These are phyloP conservation scores for Saxidomus purpurata DNA, from an alignment of 1,140 invertebrate species.

Conservation along the genomic window DNA sequence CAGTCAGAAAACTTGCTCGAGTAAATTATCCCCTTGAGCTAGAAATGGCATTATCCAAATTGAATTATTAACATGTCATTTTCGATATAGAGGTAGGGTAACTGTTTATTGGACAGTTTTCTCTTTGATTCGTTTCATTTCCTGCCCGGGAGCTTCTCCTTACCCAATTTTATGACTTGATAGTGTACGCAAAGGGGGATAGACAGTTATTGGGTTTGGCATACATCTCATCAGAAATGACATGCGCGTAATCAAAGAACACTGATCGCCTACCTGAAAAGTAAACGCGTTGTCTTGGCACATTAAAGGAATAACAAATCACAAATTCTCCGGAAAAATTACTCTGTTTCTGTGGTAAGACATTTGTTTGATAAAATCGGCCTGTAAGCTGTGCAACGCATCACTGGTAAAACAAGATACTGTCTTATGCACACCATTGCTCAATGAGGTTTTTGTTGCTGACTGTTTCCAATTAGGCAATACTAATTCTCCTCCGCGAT, in stretches of 20 bases:
- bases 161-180: too few relatives aligned
- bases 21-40: too few relatives aligned
- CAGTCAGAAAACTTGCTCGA: too few relatives aligned
- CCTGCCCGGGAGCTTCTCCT: too few relatives aligned
- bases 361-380: neutral
- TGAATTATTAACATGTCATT: too few relatives aligned
- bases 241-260: neutral
- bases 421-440: neutral
- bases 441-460: neutral
- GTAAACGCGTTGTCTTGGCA: neutral
- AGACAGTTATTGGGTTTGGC: neutral
- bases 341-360: neutral
- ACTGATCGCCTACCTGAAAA: neutral
- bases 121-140: too few relatives aligned
- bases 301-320: neutral
- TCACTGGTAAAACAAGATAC: conserved; percentile 2
- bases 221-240: neutral
- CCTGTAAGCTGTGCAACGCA: neutral
- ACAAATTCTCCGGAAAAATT: neutral
- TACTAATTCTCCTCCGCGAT: too few relatives aligned
- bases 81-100: too few relatives aligned
- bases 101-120: too few relatives aligned
- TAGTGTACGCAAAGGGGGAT: too few relatives aligned
- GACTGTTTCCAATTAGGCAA: neutral
- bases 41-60: too few relatives aligned